Evolutionary conservation across 2,113 vertebrate species (phyloP), one percentile per base, ranked within the genome.

Genomic region (Entelurus aequoreus): DNA sequence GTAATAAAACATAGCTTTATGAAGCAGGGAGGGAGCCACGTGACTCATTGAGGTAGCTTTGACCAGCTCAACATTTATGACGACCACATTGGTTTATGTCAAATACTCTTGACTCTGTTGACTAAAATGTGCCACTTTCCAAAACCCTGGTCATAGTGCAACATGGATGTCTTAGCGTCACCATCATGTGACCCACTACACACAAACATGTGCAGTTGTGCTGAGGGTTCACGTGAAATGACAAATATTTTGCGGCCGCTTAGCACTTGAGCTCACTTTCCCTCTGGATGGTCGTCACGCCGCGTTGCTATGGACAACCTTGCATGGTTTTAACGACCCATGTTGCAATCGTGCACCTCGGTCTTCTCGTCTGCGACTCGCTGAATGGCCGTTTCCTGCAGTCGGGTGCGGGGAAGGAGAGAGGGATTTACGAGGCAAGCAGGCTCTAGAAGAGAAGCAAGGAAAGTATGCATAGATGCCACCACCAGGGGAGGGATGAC

Each of bases 21-120:
- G 44, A 13, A 14, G 38, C 49, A 36, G 53, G 36, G 37, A 62
- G 53, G 62, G 56, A 69, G 56, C 71, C 61, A 60, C 69, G 68
- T 77, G 73, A 80, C 67, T 57, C 13, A 58, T 47, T 19, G 57
- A 60, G 64, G 61, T 15, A 59, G 65, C 65, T 68, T 66, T 65
- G 11, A 56, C 19, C 48, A 58, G 50, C 52, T 56, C 48, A 60
- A 68, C 60, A 6, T 6, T 10, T 44, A 38, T 12, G 51, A 14
- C 50, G 47, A 61, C 36, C 35, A 19, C 42, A 6, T 47, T 53
- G 42, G 16, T 61, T 63, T 48, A 60, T 60, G 65, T 28, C 19
- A 72, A 68, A 58, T 46, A 13, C 28, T 68, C 58, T 35, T 36
- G 12, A 38, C 15, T 55, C 36, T 16, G 9, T 8, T 8, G 16